Percentiles rank a stretch among this genome's conserved stretches.
phyloP scores from a whole-genome alignment of 2,888 invertebrate genomes.

The Ctena decussata region DNA sequence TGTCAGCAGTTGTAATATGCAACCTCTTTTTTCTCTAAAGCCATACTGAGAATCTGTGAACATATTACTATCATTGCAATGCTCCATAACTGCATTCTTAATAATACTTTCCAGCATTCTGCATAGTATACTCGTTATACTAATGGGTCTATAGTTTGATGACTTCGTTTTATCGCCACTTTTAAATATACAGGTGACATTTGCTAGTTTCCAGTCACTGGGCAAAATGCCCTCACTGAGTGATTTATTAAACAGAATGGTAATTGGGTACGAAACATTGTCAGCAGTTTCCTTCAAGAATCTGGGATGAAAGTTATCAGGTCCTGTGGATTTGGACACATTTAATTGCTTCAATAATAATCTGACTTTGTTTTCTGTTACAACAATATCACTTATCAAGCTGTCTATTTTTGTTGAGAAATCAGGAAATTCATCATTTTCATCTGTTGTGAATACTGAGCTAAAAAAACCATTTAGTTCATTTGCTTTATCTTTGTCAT shows the following conservation, averaged over 20 bases:
- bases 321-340: not conserved
- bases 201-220: not conserved
- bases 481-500: not conserved
- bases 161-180: not conserved
- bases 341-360: not conserved
- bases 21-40: slow-evolving; percentile 6
- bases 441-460: not conserved
- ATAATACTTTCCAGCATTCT: not conserved
- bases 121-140: not conserved
- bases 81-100: not conserved
- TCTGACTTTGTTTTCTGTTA: no score
- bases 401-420: not conserved
- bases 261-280: not conserved
- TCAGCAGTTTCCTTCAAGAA: slow-evolving; percentile 2
- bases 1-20: slow-evolving; percentile 9
- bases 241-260: not conserved
- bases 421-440: not conserved
- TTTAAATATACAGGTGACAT: not conserved
- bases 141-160: not conserved
- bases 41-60: not conserved
- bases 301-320: not conserved
- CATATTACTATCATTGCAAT: not conserved
- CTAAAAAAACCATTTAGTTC: not conserved
- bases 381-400: no score
- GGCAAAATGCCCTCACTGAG: not conserved